Conservation (phyloP, 2,888 invertebrate species). For the Antitype chi region DNA sequence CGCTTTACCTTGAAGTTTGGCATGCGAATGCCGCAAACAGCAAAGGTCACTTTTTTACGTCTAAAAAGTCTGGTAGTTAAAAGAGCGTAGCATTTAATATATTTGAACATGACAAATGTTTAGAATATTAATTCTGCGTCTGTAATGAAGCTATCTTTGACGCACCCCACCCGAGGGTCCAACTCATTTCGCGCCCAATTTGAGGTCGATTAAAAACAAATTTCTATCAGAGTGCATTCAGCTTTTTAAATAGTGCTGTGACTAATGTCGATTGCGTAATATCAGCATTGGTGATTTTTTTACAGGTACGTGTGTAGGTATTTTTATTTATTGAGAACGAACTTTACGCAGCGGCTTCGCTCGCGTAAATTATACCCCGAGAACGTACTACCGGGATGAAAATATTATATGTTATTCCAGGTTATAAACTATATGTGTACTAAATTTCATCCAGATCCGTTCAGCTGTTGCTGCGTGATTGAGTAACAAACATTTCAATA, state of each 20-base stretch:
- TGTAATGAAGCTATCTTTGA: conserved; percentile 84
- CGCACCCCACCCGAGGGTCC: conserved; percentile 80
- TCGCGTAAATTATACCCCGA: too few species aligned
- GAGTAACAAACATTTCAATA: too few species aligned
- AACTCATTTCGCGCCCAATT: conserved; percentile 91
- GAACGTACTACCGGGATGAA: too few species aligned
- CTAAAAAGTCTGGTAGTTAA: conserved; percentile 20
- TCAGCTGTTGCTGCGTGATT: too few species aligned
- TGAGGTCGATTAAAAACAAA: conserved; percentile 90
- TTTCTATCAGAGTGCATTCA: conserved; percentile 88
- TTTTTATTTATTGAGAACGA: neutral
- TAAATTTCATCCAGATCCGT: too few species aligned
- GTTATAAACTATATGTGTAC: too few species aligned
- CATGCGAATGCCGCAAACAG: neutral
- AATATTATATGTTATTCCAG: too few species aligned
- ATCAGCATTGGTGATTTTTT: conserved; percentile 3
- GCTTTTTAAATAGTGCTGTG: conserved; percentile 80
- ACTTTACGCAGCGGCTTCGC: too few species aligned
- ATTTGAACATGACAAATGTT: conserved; percentile 59
- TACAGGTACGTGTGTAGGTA: neutral
- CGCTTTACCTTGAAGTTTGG: conserved; percentile 22
- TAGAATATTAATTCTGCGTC: conserved; percentile 80
- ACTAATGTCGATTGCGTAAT: conserved; percentile 28
- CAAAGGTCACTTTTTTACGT: conserved; percentile 1
- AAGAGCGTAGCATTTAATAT: conserved; percentile 40